Base-by-base conservation (phyloP, 2,797 vertebrate genomes). In the Microctenopoma steveboyesi region DNA sequence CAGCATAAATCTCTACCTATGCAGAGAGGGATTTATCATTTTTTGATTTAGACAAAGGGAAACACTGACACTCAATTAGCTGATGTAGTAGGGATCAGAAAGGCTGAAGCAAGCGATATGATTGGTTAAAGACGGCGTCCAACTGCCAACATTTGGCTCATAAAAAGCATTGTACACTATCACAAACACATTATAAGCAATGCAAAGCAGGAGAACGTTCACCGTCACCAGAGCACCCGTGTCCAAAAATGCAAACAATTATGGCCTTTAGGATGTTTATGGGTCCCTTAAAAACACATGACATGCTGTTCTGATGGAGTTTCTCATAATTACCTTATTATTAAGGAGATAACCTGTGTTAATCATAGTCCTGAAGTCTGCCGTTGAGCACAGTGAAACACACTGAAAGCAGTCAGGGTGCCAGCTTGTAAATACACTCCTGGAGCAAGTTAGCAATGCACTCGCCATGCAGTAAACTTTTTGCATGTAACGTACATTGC, bases 111-210 rank as follows among this genome's bases (percentile, higher is more conserved):
- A 4, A 74, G 47, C 15, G 0, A 9, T 61, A 11, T n/a, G 30
- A 84, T 22, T 54, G 60, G 72, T 71, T 71, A 64, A 79, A 64
- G 74, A 62, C 69, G 59, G 59, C 7, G n/a, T 63, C 53, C 11
- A n/a, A 6, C 42, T 58, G 72, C 72, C 65, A 80, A 78, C 76
- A 70, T 78, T 74, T 72, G 76, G 53, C 79, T 81, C 68, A 54
- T 84, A 77, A 86, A 87, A 74, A 27, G 13, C 61, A 60, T 79
- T 67, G 69, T 52, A 63, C 54, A 25, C 61, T 60, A 78, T 59
- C 73, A 74, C 83, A 84, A 89, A 90, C 86, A 79, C 81, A 33
- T 75, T 68, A 60, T 60, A 67, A 74, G 68, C 54, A 22, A 48
- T 18, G 18, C 18, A 47, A 74, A 60, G 61, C 33, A 15, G 64